Percentiles rank a stretch among this genome's conserved stretches.
Conservation (phyloP, 1,140 invertebrate species). For the Spodoptera litura region DNA sequence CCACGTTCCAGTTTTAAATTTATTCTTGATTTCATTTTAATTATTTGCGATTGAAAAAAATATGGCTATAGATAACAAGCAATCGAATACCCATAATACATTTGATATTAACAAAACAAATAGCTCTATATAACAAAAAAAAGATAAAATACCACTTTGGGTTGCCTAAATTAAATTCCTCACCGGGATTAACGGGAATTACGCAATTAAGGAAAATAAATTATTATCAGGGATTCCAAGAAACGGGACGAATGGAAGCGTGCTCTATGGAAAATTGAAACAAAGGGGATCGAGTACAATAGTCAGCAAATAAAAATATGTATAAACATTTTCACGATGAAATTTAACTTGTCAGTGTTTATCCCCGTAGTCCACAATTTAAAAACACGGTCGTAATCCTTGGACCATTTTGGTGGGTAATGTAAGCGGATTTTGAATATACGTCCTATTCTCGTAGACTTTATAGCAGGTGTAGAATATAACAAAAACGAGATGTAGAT, state of each 20-base stretch:
- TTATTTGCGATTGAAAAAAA: slow-evolving; percentile 44
- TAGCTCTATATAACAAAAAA: slow-evolving; percentile 44
- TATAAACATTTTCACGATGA: slow-evolving; percentile 21
- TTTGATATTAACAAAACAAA: slow-evolving; percentile 51
- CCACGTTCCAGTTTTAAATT: slow-evolving; percentile 68
- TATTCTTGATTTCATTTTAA: slow-evolving; percentile 59
- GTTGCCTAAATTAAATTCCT: slow-evolving; percentile 62
- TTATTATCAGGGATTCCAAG: slow-evolving; percentile 57
- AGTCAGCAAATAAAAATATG: slow-evolving; percentile 3
- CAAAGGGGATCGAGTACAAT: slow-evolving; percentile 12
- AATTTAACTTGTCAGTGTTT: slow-evolving; percentile 8
- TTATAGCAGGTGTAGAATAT: slow-evolving; percentile 33
- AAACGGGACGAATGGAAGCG: slow-evolving; percentile 40
- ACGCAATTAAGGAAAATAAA: slow-evolving; percentile 69
- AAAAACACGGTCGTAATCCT: slow-evolving; percentile 19
- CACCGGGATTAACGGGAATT: slow-evolving; percentile 65
- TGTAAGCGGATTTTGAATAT: slow-evolving; percentile 6
- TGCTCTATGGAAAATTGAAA: slow-evolving; percentile 45
- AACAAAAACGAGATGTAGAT: slow-evolving; percentile 32
- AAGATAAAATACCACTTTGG: slow-evolving; percentile 40
- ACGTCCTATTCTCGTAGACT: not conserved
- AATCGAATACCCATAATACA: slow-evolving; percentile 52
- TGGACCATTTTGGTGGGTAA: slow-evolving; percentile 23
- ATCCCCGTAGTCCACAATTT: not conserved
- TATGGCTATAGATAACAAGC: slow-evolving; percentile 48